Percentiles rank a stretch among this genome's conserved stretches.
Evolutionary conservation across 2,797 vertebrate species (phyloP).

Genomic region (Pteropus rufus): DNA sequence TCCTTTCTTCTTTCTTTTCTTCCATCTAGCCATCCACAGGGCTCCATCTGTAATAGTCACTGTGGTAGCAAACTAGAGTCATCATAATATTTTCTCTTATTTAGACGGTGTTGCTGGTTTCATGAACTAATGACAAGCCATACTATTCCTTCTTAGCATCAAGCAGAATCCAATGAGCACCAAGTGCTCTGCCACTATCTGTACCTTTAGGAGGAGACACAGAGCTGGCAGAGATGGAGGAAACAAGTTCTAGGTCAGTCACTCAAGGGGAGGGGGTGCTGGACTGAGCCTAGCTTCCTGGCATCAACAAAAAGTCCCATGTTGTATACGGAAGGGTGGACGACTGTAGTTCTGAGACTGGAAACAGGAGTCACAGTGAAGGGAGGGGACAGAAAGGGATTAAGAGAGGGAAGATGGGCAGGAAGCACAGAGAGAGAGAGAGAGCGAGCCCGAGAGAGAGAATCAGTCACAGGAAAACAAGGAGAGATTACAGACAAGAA

Average conservation of each 20-base stretch:
- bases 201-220: neutral
- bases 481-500: neutral
- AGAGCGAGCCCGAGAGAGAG: neutral
- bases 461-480: neutral
- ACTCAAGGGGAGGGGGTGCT: neutral
- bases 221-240: neutral
- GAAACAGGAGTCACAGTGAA: neutral
- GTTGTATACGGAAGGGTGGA: neutral
- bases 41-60: neutral
- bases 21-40: neutral
- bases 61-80: neutral
- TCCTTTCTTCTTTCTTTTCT: neutral
- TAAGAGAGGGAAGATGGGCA: neutral
- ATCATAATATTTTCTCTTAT: rapidly evolving
- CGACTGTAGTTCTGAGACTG: neutral
- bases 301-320: rapidly evolving
- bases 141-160: neutral
- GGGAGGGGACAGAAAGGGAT: neutral
- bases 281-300: neutral
- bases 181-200: neutral
- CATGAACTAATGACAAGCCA: neutral
- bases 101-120: neutral
- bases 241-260: neutral
- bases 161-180: neutral
- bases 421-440: neutral